phyloP scores from a whole-genome alignment of 2,888 invertebrate genomes.

The Mayetiola destructor region DNA sequence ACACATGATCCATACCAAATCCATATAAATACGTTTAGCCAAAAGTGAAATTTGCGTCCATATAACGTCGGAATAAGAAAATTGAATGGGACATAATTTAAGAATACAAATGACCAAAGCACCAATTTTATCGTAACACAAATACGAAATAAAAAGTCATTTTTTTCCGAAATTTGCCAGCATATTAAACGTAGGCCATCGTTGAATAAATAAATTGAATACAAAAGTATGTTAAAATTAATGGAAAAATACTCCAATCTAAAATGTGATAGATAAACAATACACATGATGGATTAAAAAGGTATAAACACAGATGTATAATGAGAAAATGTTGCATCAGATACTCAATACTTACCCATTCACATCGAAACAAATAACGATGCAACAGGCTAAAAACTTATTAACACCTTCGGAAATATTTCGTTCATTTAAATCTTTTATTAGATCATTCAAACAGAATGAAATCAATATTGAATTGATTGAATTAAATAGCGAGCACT shows the following conservation, averaged over 20 bases:
- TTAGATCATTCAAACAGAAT: constrained; percentile 31
- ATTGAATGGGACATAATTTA: constrained; percentile 32
- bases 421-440: constrained; percentile 30
- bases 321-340: not conserved
- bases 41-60: constrained; percentile 32
- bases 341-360: constrained; percentile 12
- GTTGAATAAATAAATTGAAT: constrained; percentile 31
- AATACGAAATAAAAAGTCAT: constrained; percentile 20
- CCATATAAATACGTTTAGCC: constrained; percentile 31
- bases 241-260: constrained; percentile 35
- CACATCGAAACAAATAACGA: constrained; percentile 15
- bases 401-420: constrained; percentile 29
- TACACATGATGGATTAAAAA: not conserved
- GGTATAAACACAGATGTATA: not conserved
- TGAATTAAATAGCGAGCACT: constrained; percentile 10
- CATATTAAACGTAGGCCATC: constrained; percentile 29
- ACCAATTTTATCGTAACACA: not conserved
- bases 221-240: constrained; percentile 31
- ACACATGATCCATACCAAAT: constrained; percentile 34
- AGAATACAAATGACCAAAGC: constrained; percentile 5
- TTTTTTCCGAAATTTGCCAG: constrained; percentile 29
- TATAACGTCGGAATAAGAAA: constrained; percentile 34
- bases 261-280: constrained; percentile 16
- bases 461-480: constrained; percentile 31
- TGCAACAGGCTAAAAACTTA: constrained; percentile 2